Percentiles rank a stretch among this genome's conserved stretches.
These are phyloP conservation scores for Dasypolia templi DNA, from an alignment of 2,888 invertebrate genomes.

Conservation along the genomic window DNA sequence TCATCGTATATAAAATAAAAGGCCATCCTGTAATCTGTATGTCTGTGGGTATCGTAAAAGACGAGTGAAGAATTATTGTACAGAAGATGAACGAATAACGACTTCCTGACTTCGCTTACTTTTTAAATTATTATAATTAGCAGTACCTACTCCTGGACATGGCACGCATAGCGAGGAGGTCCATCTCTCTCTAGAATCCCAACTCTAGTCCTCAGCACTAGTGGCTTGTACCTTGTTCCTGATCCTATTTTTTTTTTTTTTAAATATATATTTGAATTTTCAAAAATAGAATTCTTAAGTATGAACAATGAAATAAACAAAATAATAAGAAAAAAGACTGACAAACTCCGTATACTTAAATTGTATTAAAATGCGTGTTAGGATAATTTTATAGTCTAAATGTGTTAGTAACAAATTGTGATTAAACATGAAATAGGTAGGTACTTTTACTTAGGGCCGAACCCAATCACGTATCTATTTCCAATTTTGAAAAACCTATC, in stretches of 20 bases:
- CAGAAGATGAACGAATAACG: background rate
- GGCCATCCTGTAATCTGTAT: background rate
- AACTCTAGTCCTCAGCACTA: background rate
- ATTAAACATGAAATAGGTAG: too few species aligned
- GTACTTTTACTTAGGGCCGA: too few species aligned
- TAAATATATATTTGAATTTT: too few species aligned
- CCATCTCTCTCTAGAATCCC: background rate
- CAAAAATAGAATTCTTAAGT: too few species aligned
- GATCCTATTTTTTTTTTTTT: background rate
- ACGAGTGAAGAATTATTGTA: background rate
- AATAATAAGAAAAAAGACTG: background rate
- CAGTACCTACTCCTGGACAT: too few species aligned
- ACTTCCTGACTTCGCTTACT: too few species aligned
- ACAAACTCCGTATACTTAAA: background rate
- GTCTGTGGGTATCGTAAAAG: background rate
- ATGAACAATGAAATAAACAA: too few species aligned
- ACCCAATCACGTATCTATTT: too few species aligned
- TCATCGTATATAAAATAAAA: background rate
- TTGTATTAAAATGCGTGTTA: too few species aligned
- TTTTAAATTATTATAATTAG: background rate
- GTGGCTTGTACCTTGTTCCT: background rate
- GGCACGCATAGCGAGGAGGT: background rate
- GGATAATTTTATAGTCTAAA: background rate
- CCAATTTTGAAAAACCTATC: too few species aligned
- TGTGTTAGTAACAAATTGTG: background rate